Evolutionary conservation across 1,140 invertebrate genomes (phyloP), one percentile per base, ranked within the genome.

Genomic region (Drosophila baimaii): DNA sequence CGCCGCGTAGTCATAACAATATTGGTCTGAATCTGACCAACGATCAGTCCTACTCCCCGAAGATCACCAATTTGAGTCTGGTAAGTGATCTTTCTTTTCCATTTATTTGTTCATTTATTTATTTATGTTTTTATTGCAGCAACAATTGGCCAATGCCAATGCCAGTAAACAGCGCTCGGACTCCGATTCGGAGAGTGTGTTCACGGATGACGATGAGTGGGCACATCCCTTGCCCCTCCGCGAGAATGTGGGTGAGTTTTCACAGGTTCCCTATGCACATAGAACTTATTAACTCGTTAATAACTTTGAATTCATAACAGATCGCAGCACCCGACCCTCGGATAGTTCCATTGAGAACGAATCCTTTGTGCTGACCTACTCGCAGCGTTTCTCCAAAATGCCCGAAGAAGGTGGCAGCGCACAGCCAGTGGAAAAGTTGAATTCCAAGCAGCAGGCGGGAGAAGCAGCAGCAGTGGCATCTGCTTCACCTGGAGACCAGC

Each of bases 161-260:
- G 66, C 54, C 25, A 49, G 56, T 25, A 86, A 82, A 29, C 71
- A 89, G 52, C 94, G 65, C 75, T 94, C 77, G 31, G 94, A 94
- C 66, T 94, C 94, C 0, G 94, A 94, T 84, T 93, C 93, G 0
- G 94, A 94, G 72, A 94, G 93, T 77, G 94, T 94, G 2, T 94
- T 94, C 63, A 94, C 93, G 25, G 94, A 94, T 77, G 93, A 94
- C 54, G 93, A 94, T 66, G 93, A 93, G 72, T 94, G 93, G 93
- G 77, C 91, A n/a, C 90, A 90, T 83, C 91, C 91, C 3, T 51
- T 91, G 58, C 91, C 91, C 2, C 17, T 92, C 5, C 79, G 91
- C 8, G 91, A 92, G 75, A 92, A 92, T 85, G 74, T 91, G 56
- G 91, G 91, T 88, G 72, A 54, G 77, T 80, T 13, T 13, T 57